Base-by-base conservation (phyloP, 1,140 invertebrate species). In the Drosophila nasuta region DNA sequence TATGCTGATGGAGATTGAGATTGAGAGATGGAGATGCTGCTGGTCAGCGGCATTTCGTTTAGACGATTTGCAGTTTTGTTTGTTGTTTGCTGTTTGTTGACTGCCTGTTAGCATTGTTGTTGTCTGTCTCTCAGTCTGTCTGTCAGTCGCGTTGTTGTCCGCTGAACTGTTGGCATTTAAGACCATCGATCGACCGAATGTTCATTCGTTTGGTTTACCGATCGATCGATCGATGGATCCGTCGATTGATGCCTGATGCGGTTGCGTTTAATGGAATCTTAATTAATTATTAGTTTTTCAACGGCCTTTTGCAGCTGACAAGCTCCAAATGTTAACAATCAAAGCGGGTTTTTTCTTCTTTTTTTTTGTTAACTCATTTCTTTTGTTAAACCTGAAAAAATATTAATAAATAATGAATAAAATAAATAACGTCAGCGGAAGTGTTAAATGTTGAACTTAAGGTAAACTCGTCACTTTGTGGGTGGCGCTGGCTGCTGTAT, bases 241-340 rank as follows among this genome's bases (percentile, higher is more conserved):
- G 62, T 60, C 71, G 81, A 65, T 83, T 51, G 75, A 75, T 70
- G 68, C 65, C 56, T 35, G 52, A 63, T 63, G 80, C 17, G 49
- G 59, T 49, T 73, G 58, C 33, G 38, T 83, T 88, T 88, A 88
- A 88, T 88, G 80, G 80, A 80, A 88, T 69, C 82, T 81, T 88
- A 88, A 88, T 88, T 82, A 88, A 81, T 83, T 83, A 88, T 83
- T 75, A 77, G 69, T 64, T 81, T 59, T 52, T 43, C 52, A 51
- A 60, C 63, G 80, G 76, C 82, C 72, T 82, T 79, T 85, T 54
- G 54, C 30, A 67, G 70, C 63, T 65, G 68, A 49, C 60, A 72
- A 66, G 52, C 51, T 65, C 28, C 20, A 66, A 65, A 65, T 51
- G 45, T 56, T 60, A 62, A 56, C 57, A 63, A 59, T 58, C 64